Base-by-base conservation (phyloP, 2,113 vertebrate species). In the Phaethornis superciliosus region DNA sequence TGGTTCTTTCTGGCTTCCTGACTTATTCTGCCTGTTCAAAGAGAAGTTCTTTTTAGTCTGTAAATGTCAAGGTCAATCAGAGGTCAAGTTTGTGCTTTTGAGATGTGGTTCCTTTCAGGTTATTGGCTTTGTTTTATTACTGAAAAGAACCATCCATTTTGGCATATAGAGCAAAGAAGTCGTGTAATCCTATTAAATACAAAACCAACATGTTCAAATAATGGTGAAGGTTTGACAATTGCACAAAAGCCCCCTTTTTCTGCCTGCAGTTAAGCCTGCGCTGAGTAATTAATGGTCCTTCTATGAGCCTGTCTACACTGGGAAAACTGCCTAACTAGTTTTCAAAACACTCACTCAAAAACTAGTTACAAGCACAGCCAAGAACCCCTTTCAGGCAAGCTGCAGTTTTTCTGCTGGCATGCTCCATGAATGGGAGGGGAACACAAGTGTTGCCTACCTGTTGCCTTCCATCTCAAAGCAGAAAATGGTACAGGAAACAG, bases 41-140 rank as follows among this genome's bases (percentile, higher is more conserved):
- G 80, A 95, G 93, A 96, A 97, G 95, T 96, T 90, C 83, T 95
- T 92, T 95, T 93, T 54, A 55, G 83, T 44, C 62, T 68, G 40
- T 90, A 97, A 97, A 97, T 85, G 94, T 96, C 96, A 98, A 97
- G 97, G 97, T 98, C 97, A 97, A 90, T 82, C 75, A 81, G 94
- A 97, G 97, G 97, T 97, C 96, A 97, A 81, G 64, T 91, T 97
- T 92, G 88, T 96, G 92, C 95, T 95, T 97, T 95, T 96, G 95
- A 97, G 97, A 86, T 5, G 4, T 94, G 94, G 95, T 89, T 90
- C 94, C 90, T 97, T 97, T 97, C 96, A 96, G 81, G 51, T 95
- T 96, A 97, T 97, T 96, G 96, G 90, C 89, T 97, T 96, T 90
- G 96, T 97, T 98, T 98, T 97, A 97, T 97, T 94, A 94, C 95